phyloP scores from a whole-genome alignment of 2,113 vertebrate species.

The pig (Sus scrofa) region DNA sequence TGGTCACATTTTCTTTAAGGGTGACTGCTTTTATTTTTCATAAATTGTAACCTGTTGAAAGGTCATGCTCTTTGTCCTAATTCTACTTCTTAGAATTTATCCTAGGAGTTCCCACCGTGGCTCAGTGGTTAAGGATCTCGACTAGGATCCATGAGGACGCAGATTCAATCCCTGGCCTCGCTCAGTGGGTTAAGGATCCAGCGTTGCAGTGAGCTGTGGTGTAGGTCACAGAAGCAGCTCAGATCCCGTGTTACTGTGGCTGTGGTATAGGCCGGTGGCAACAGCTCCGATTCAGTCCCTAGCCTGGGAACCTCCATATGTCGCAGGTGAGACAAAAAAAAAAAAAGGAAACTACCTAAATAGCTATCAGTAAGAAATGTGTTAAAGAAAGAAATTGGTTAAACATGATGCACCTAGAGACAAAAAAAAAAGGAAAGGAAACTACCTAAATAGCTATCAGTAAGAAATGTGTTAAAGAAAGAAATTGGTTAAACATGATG shows the following conservation, averaged over 20 bases:
- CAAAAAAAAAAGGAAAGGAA: not conserved
- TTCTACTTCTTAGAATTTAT: constrained; percentile 41
- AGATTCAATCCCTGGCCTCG: no score
- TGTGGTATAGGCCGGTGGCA: no score
- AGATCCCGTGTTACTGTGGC: no score
- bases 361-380: not conserved
- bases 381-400: not conserved
- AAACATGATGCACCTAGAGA: not conserved
- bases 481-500: not conserved
- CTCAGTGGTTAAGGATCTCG: no score
- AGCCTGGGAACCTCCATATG: no score
- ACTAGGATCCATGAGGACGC: no score
- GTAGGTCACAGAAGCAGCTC: no score
- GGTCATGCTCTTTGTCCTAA: not conserved
- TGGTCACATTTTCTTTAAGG: not conserved
- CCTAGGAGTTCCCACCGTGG: not conserved
- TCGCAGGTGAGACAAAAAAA: no score
- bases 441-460: not conserved
- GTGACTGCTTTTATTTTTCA: constrained; percentile 3
- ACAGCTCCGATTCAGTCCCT: no score
- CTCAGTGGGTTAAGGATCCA: no score
- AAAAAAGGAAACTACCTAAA: not conserved
- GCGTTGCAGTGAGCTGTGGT: no score
- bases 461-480: not conserved
- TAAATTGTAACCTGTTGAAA: not conserved